Percentiles rank a stretch among this genome's conserved stretches.
Evolutionary conservation across 2,888 invertebrate genomes (phyloP).

Genomic region (Chrysina gloriosa): DNA sequence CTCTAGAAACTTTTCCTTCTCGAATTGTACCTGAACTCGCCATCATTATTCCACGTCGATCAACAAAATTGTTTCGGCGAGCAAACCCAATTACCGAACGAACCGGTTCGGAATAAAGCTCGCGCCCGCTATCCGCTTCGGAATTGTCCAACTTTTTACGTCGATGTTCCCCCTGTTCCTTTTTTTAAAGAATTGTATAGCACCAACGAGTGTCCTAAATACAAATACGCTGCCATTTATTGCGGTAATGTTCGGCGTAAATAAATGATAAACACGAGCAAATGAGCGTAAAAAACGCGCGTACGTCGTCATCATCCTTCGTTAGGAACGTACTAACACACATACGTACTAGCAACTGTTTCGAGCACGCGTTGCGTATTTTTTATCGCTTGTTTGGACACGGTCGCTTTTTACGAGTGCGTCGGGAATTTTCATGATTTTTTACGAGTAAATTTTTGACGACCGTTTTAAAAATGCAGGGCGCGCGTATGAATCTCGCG

Average conservation of each 20-base stretch:
- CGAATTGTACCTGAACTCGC: too few species aligned
- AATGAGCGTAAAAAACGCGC: background rate
- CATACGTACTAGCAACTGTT: background rate
- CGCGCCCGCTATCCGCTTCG: too few species aligned
- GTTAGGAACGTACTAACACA: background rate
- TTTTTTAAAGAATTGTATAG: background rate
- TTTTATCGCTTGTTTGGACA: conserved; percentile 14
- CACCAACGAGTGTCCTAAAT: too few species aligned
- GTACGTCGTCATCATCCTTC: conserved; percentile 4
- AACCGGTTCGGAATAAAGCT: too few species aligned
- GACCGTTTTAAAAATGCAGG: background rate
- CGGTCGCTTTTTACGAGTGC: background rate
- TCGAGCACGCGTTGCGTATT: too few species aligned
- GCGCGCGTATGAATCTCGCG: background rate
- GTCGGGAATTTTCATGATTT: conserved; percentile 14
- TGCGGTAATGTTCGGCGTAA: background rate
- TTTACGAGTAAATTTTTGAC: conserved; percentile 15
- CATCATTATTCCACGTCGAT: too few species aligned
- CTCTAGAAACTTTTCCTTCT: too few species aligned
- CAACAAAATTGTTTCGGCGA: too few species aligned
- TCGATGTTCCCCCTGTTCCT: background rate
- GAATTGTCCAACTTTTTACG: too few species aligned
- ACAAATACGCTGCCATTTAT: background rate
- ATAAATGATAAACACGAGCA: conserved; percentile 8
- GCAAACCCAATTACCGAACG: too few species aligned